Percentiles rank a stretch among this genome's conserved stretches.
These are phyloP conservation scores for Mionectes macconnelli DNA, from an alignment of 2,113 vertebrate genomes.

Conservation along the genomic window DNA sequence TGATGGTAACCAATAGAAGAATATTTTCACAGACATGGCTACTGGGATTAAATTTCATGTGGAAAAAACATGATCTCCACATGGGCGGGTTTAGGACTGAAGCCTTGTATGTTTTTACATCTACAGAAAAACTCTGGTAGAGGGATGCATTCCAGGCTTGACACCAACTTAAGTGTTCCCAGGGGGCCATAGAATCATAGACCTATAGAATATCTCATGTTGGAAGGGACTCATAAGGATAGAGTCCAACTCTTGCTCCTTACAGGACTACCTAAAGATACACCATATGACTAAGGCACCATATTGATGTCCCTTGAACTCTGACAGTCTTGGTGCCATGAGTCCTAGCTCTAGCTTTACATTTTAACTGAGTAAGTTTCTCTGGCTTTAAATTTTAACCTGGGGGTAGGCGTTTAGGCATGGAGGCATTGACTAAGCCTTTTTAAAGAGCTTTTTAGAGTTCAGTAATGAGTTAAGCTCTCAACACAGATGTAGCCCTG, in stretches of 20 bases:
- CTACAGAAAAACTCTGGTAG: neutral
- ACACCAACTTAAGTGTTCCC: neutral
- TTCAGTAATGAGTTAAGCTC: neutral
- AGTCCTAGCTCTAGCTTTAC: neutral
- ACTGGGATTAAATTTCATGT: neutral
- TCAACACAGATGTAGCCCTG: neutral
- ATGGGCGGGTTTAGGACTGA: neutral
- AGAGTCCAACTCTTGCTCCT: neutral
- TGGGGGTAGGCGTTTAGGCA: neutral
- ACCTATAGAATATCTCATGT: neutral
- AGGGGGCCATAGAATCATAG: neutral
- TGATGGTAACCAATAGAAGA: neutral
- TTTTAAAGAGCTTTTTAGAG: neutral
- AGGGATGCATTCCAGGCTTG: neutral
- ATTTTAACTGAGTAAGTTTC: neutral
- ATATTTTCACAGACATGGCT: neutral
- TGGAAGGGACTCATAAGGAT: neutral
- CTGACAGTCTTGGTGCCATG: neutral
- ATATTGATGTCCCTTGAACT: neutral
- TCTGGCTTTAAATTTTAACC: neutral
- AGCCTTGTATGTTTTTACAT: neutral
- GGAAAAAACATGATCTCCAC: neutral
- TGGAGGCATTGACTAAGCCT: neutral
- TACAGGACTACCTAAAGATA: neutral
- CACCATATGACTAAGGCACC: neutral